Evolutionary conservation across 2,888 invertebrate genomes (phyloP), one percentile per base, ranked within the genome.

Genomic region (Epinotia ramella): DNA sequence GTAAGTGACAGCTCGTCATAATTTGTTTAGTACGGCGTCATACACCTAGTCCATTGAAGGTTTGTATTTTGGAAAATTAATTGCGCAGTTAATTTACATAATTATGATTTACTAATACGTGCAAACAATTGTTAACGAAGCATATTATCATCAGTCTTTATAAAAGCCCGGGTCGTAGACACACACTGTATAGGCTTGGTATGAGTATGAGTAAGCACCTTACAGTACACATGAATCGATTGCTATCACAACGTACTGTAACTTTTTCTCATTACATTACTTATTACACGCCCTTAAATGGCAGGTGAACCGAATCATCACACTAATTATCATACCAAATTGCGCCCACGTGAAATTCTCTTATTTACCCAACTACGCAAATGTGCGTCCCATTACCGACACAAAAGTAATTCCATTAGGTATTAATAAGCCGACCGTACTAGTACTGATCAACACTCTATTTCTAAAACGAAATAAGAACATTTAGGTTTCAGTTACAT

Each of bases 351-450:
- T 62, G 44, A 44, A 49, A 60, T 62, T 69, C 24, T 20, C 13
- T 24, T 24, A 60, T 73, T 64, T 72, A 66, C 24, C 13, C 3
- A 49, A 56, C 59, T 57, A 16, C 59, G 33, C 44, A 65, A 68
- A 53, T 13, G 56, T 20, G 40, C 46, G 56, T 40, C 62, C 56
- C 63, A 73, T 73, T 77, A 20, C 44, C 5, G 57, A 60, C 77
- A 79, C 81, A 81, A 80, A 79, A 77, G 81, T 82, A 82, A 82
- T 85, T 81, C 77, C 80, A 85, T 83, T 83, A 82, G 79, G 74
- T 73, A 81, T 81, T 83, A 79, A 84, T 81, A 83, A 73, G 79
- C 20, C 56, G 28, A 20, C 63, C 24, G 69, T 64, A 33, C 59
- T n/a, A 28, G 24, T 60, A n/a, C 33, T 28, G 24, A 33, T 7